Base-by-base conservation (phyloP, 2,113 vertebrate species). In the Sylvia atricapilla region DNA sequence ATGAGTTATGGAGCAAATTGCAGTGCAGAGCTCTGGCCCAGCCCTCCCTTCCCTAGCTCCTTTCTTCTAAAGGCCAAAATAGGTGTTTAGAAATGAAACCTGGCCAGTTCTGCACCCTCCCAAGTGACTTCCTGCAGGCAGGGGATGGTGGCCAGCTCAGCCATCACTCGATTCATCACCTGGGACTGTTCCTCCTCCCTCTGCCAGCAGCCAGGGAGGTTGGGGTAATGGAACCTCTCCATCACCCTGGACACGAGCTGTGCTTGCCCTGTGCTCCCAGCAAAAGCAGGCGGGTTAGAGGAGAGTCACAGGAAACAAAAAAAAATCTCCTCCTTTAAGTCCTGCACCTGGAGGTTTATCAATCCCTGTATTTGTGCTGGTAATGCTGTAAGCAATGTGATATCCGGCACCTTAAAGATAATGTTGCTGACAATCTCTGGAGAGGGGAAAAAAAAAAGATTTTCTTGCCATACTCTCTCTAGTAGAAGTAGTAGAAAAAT, bases 161-260 rank as follows among this genome's bases (percentile, higher is more conserved):
- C 98, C 97, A 98, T 96, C 0, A 75, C 98, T 95, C 98, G 98
- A 94, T 98, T 97, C 93, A 98, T 97, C 94, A 93, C 96, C 68
- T 97, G 97, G 81, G 96, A 76, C 79, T 98, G 94, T 75, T 98
- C 98, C 69, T 97, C 91, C 22, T 93, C 90, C 72, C 96, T 96
- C 72, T 97, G 97, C 94, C 98, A 90, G 72, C 7, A 77, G 78
- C 97, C 93, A 43, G 98, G 98, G 84, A 97, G 92, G 91, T 95
- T 97, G 84, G 97, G 97, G 2, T 98, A 97, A 44, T 98, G 98
- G 94, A 98, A 56, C 94, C 97, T 98, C 98, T 98, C 98, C 84
- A 98, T 93, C 73, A 97, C 96, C 18, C 96, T 18, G 97, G 97
- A 64, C 98, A 98, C 0, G 74, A 76, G 4, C 78, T 96, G 67